A percentile compares a stretch with the other conserved stretches of the same genome.
Evolutionary conservation across 2,113 vertebrate genomes (phyloP).

Genomic region (Heterotilapia buettikoferi): DNA sequence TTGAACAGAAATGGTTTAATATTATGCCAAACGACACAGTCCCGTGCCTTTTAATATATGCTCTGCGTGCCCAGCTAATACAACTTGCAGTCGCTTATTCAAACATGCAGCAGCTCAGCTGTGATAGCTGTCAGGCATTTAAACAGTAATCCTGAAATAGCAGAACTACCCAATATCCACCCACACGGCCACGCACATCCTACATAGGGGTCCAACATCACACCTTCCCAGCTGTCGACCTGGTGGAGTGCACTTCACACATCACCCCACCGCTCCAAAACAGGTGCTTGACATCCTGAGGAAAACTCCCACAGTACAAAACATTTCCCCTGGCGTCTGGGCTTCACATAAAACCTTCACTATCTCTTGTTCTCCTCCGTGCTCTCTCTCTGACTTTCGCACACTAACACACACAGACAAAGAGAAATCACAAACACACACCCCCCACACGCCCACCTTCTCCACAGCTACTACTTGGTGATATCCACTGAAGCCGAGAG

Average conservation of each 20-base stretch:
- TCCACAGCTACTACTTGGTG: constrained; percentile 40
- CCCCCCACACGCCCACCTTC: constrained; percentile 28
- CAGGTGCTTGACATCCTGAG: constrained; percentile 59
- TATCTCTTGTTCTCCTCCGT: constrained; percentile 24
- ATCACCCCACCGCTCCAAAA: constrained; percentile 42
- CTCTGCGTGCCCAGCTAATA: neutral
- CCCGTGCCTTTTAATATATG: constrained; percentile 7
- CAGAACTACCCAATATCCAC: constrained; percentile 45
- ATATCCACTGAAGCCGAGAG: constrained; percentile 18
- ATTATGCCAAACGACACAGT: neutral
- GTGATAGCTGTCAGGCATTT: constrained; percentile 48
- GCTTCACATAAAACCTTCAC: constrained; percentile 32
- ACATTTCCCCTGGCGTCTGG: constrained; percentile 38
- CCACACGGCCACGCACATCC: constrained; percentile 30
- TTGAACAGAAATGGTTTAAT: neutral
- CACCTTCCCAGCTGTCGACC: constrained; percentile 52
- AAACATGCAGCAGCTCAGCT: constrained; percentile 18
- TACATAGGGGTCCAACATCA: constrained; percentile 44
- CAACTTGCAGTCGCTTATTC: constrained; percentile 2
- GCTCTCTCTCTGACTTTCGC: constrained; percentile 2
- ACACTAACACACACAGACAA: constrained; percentile 43
- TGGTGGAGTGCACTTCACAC: constrained; percentile 52
- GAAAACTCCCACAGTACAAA: constrained; percentile 60
- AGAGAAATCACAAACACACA: constrained; percentile 40
- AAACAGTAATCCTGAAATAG: constrained; percentile 54